Evolutionary conservation across 2,888 invertebrate species (phyloP), one percentile per base, ranked within the genome.

Genomic region (Yponomeuta malinellus): DNA sequence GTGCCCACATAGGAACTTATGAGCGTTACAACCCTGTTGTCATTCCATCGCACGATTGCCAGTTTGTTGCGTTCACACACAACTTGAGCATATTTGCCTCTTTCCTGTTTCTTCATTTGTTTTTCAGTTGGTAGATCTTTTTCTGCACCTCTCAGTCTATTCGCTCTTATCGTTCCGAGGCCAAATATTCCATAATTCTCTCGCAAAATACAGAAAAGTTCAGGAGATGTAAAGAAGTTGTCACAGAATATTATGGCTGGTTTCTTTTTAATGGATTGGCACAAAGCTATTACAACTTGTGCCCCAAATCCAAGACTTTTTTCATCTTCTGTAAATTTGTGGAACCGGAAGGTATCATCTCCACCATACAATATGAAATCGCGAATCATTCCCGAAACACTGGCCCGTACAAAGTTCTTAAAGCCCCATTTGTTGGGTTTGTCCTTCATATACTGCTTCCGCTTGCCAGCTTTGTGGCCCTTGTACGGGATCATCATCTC

Each of bases 371-470:
- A 43, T 37, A 37, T 43, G 43, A 68, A 68, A 12, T 68, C 68
- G 6, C 15, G 43, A 43, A 68, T 78, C 37, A 84, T 76, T 5
- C 82, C 83, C 43, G 77, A 75, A n/a, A 81, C 75, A 6, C 82
- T 81, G 59, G 81, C 78, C 33, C 82, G 64, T 2, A 80, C 78
- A 74, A 78, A 80, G 52, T 79, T 78, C 75, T 84, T 37, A 37
- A 37, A 37, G 37, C 37, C 37, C 37, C 37, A 37, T 37, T 37
- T 37, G 37, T 37, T 37, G 0, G 83, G 82, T 70, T 83, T 85
- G 5, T 79, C 78, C 68, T 78, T 78, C 67, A 80, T 79, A 66
- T 83, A 85, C 65, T 85, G 82, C 2, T 73, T 71, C n/a, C 81
- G 70, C 9, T 72, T 78, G 0, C 71, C 71, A 10, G 71, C 69